Conservation (phyloP, 1,140 invertebrate species). For the Chionoecetes opilio region DNA sequence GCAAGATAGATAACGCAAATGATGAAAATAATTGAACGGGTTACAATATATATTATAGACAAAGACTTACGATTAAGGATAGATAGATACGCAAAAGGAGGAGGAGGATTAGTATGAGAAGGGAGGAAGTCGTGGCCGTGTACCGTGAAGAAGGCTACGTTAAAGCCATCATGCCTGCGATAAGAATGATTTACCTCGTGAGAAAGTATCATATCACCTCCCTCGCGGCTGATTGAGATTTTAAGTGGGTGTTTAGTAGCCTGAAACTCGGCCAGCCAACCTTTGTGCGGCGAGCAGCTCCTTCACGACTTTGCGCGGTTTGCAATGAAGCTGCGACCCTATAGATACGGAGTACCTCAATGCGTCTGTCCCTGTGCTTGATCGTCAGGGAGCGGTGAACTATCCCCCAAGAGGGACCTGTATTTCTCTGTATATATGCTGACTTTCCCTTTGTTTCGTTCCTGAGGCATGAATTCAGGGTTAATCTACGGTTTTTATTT, state of each 20-base stretch:
- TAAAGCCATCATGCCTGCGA: conserved; percentile 3
- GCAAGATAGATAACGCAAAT: neutral
- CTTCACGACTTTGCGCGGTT: neutral
- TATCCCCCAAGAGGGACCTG: too few relatives aligned
- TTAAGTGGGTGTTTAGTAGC: conserved; percentile 60
- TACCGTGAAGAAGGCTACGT: conserved; percentile 41
- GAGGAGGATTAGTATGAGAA: neutral
- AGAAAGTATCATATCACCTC: conserved; percentile 58
- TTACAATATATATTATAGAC: neutral
- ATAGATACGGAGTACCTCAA: too few relatives aligned
- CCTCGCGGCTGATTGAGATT: conserved; percentile 60
- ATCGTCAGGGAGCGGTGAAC: too few relatives aligned
- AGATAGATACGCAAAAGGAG: too few relatives aligned
- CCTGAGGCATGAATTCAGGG: too few relatives aligned
- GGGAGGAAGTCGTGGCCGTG: conserved; percentile 30
- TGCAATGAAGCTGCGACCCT: too few relatives aligned
- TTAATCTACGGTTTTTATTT: too few relatives aligned
- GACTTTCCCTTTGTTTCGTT: too few relatives aligned
- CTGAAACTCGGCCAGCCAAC: neutral
- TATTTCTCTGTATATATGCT: too few relatives aligned
- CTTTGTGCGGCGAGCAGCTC: conserved; percentile 32
- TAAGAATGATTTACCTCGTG: conserved; percentile 62
- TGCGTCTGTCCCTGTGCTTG: too few relatives aligned
- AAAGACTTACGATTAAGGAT: neutral
- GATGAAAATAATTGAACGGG: neutral